These are phyloP conservation scores for Eumacrocentrus americanus DNA, from an alignment of 2,888 invertebrate genomes.

Conservation along the genomic window DNA sequence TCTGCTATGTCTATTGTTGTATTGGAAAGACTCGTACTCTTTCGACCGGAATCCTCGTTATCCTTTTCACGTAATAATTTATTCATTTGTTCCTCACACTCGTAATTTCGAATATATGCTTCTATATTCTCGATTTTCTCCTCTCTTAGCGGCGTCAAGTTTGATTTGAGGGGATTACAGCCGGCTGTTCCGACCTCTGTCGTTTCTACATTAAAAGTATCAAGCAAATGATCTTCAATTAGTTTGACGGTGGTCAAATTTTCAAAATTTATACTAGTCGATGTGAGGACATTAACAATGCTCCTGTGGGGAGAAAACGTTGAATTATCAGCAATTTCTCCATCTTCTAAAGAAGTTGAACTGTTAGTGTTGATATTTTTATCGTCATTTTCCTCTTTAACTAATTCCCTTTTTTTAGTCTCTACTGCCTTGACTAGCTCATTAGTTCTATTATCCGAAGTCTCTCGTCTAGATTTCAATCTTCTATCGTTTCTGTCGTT, in stretches of 20 bases:
- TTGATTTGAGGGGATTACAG: neutral
- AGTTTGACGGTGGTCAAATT: neutral
- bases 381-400: neutral
- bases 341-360: constrained; percentile 32
- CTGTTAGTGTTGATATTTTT: constrained; percentile 1
- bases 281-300: neutral
- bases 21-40: constrained; percentile 9
- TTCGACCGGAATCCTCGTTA: neutral
- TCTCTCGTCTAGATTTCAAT: neutral
- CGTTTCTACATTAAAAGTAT: constrained; percentile 6
- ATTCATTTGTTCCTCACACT: constrained; percentile 9
- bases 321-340: constrained; percentile 36
- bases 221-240: constrained; percentile 22
- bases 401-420: constrained; percentile 8
- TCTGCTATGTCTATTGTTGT: constrained; percentile 29
- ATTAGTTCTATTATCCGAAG: neutral
- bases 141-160: constrained; percentile 32
- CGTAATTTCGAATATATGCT: constrained; percentile 38
- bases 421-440: neutral
- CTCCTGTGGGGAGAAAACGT: neutral
- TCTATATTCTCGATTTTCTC: constrained; percentile 43
- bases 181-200: neutral
- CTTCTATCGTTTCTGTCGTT: too few species aligned
- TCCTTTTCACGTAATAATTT: too few species aligned
- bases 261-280: neutral